Evolutionary conservation across 2,888 invertebrate species (phyloP).

Genomic region (Quadroppia sp.): DNA sequence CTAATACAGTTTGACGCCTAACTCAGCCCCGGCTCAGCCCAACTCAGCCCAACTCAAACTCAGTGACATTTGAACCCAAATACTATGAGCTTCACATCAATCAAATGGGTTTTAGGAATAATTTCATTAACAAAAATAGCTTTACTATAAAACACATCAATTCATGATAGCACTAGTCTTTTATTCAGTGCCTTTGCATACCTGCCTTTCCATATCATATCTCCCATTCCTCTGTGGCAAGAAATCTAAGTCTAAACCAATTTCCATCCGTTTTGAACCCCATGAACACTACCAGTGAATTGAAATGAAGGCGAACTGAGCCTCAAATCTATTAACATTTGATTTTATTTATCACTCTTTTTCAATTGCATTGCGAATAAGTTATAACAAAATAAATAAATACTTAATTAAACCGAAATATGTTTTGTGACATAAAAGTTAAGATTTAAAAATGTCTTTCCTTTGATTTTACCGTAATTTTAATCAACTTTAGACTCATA

Average conservation of each 20-base stretch:
- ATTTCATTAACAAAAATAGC: constrained; percentile 25
- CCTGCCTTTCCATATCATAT: too few relatives aligned
- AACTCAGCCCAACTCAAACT: constrained; percentile 23
- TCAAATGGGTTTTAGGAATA: constrained; percentile 22
- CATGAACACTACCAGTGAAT: not conserved
- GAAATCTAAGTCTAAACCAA: not conserved
- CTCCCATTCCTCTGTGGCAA: not conserved
- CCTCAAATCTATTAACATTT: constrained; percentile 3
- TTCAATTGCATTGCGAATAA: not conserved
- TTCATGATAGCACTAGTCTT: not conserved
- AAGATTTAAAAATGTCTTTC: not conserved
- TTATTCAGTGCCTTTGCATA: not conserved
- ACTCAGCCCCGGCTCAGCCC: not conserved
- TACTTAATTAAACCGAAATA: too few relatives aligned
- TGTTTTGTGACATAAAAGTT: too few relatives aligned
- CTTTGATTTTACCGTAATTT: constrained; percentile 33
- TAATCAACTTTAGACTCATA: not conserved
- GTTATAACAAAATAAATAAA: not conserved
- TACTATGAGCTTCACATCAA: constrained; percentile 7
- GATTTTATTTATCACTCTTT: constrained; percentile 6
- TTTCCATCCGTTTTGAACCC: not conserved
- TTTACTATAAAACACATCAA: constrained; percentile 7
- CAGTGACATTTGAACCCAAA: constrained; percentile 27
- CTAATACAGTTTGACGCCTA: constrained; percentile 29
- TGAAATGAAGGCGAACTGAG: not conserved